Percentiles rank a stretch among this genome's conserved stretches.
These are phyloP conservation scores for Microctonus hyperodae DNA, from an alignment of 2,888 invertebrate genomes.

Conservation along the genomic window DNA sequence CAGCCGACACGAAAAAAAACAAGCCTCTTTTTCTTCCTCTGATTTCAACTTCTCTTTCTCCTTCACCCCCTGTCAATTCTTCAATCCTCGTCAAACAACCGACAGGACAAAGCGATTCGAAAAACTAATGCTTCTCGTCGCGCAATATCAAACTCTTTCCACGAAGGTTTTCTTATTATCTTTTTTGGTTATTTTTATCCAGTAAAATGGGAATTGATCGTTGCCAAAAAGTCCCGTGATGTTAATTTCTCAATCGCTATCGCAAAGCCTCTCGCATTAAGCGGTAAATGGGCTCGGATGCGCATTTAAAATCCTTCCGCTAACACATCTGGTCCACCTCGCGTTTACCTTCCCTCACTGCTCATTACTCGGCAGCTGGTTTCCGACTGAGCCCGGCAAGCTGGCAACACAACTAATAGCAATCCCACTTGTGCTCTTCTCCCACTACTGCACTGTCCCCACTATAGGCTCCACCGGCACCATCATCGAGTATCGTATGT, in stretches of 20 bases:
- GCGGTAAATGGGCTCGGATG: slow-evolving; percentile 60
- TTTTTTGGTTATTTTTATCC: background rate
- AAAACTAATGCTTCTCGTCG: slow-evolving; percentile 11
- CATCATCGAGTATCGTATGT: background rate
- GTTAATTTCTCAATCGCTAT: slow-evolving; percentile 48
- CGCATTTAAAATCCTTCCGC: slow-evolving; percentile 60
- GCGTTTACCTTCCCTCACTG: slow-evolving; percentile 61
- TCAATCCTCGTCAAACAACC: slow-evolving; percentile 6
- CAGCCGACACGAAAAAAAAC: background rate
- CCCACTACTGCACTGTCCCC: no score
- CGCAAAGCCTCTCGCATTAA: slow-evolving; percentile 56
- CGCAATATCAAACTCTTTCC: slow-evolving; percentile 6
- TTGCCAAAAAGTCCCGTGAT: slow-evolving; percentile 25
- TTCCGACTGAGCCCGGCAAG: slow-evolving; percentile 58
- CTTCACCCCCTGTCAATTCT: slow-evolving; percentile 29
- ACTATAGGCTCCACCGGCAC: background rate
- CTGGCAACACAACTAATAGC: slow-evolving; percentile 43
- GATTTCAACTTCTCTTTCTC: slow-evolving; percentile 31
- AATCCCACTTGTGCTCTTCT: slow-evolving; percentile 28
- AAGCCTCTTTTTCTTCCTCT: slow-evolving; percentile 8
- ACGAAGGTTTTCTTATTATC: slow-evolving; percentile 3
- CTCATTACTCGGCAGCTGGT: slow-evolving; percentile 62
- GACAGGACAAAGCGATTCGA: slow-evolving; percentile 17
- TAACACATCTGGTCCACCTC: slow-evolving; percentile 59
- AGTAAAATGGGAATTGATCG: background rate